Evolutionary conservation across 2,888 invertebrate species (phyloP).

Genomic region (Lacanobia wlatinum): DNA sequence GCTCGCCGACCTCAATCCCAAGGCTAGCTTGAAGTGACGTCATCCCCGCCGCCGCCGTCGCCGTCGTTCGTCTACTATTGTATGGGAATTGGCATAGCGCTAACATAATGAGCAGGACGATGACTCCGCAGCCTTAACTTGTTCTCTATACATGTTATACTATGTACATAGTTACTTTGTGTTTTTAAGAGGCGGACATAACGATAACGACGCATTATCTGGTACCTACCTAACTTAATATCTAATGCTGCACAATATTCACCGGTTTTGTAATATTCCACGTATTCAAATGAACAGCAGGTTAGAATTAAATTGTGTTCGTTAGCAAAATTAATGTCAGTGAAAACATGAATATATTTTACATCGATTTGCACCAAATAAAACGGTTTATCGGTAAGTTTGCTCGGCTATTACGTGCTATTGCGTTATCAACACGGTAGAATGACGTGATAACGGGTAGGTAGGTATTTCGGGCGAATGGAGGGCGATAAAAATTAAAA

Average conservation of each 20-base stretch:
- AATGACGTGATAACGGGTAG: slow-evolving; percentile 84
- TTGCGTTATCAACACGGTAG: slow-evolving; percentile 80
- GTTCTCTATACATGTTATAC: slow-evolving; percentile 38
- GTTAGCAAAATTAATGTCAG: slow-evolving; percentile 46
- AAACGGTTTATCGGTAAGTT: slow-evolving; percentile 75
- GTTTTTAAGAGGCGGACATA: slow-evolving; percentile 18
- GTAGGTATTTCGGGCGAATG: slow-evolving; percentile 81
- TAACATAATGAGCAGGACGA: slow-evolving; percentile 84
- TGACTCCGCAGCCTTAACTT: slow-evolving; percentile 70
- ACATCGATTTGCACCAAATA: slow-evolving; percentile 67
- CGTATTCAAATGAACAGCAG: slow-evolving; percentile 26
- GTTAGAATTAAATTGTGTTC: slow-evolving; percentile 46
- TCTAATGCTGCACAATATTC: slow-evolving; percentile 9
- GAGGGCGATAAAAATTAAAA: slow-evolving; percentile 84
- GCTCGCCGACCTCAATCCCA: slow-evolving; percentile 88
- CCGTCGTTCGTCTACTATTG: slow-evolving; percentile 79
- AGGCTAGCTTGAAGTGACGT: slow-evolving; percentile 88
- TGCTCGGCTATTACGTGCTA: slow-evolving; percentile 79
- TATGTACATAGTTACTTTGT: background rate
- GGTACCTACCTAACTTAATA: slow-evolving; percentile 1
- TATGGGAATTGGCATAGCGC: slow-evolving; percentile 84
- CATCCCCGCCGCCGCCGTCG: slow-evolving; percentile 78
- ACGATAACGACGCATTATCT: slow-evolving; percentile 20
- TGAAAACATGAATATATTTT: slow-evolving; percentile 57
- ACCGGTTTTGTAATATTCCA: slow-evolving; percentile 13